phyloP scores from a whole-genome alignment of 2,797 vertebrate genomes.

The Emys orbicularis region DNA sequence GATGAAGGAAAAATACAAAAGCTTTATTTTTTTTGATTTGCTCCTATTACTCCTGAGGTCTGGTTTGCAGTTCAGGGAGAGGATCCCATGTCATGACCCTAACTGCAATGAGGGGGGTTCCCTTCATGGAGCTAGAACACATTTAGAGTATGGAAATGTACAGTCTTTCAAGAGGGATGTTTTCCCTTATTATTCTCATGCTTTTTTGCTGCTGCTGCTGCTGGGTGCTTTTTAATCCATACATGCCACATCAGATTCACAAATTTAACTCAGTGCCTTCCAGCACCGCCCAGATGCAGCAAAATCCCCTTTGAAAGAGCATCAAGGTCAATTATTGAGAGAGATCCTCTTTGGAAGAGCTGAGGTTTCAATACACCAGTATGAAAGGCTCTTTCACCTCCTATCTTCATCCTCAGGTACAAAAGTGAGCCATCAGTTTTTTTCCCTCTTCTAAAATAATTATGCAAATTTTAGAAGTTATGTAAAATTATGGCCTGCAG shows the following conservation, averaged over 20 bases:
- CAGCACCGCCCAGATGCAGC: neutral
- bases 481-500: conserved; percentile 41
- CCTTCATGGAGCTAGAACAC: fast-evolving
- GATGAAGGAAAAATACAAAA: neutral
- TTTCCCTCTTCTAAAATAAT: conserved; percentile 29
- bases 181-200: fast-evolving
- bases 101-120: neutral
- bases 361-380: neutral
- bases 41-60: neutral
- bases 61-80: neutral
- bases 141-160: neutral
- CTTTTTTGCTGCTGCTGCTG: neutral
- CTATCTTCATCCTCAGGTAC: neutral
- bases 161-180: neutral
- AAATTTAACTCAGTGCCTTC: neutral
- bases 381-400: neutral
- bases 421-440: conserved; percentile 24
- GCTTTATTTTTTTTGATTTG: neutral
- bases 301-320: fast-evolving
- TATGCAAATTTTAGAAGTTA: conserved; percentile 38
- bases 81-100: neutral
- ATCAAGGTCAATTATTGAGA: fast-evolving
- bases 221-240: fast-evolving
- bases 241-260: fast-evolving
- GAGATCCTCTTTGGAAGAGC: neutral